Base-by-base conservation (phyloP, 64 coral and sea anemone genomes). In the Porites australiensis region DNA sequence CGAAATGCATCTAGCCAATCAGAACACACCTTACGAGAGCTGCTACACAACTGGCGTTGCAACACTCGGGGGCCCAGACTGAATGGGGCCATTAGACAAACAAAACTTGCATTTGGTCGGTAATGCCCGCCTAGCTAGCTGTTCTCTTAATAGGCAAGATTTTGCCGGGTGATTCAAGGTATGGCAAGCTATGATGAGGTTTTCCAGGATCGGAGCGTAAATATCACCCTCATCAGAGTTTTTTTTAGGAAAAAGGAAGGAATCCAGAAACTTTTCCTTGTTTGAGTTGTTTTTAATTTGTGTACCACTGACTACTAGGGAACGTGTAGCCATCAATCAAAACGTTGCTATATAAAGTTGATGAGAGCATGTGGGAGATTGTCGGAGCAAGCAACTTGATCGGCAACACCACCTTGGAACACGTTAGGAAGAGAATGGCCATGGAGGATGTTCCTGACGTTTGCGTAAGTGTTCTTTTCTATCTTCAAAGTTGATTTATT, bases 291-390 rank as follows among this genome's bases (percentile, higher is more conserved):
- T 67, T 37, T 37, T 37, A 37, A 37, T 37, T 1, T 67, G 64
- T 67, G 64, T 67, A 67, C 64, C 64, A 67, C 64, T 67, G 64
- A 67, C 2, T 67, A 67, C 64, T 4, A 67, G 64, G 64, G 64
- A 4, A 2, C 64, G 18, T 67, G 64, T 67, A 67, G 64, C 64
- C 64, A 67, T 67, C 64, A 67, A 67, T 67, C 64, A 67, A 67
- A 67, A 67, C 64, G 18, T 67, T 67, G 12, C 64, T 67, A 67
- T 67, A 67, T 3, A 67, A 67, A 67, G 64, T 67, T 67, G 64
- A 67, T 67, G 64, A 67, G 64, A 67, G 64, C 64, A 67, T 67
- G 64, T 67, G 64, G 64, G 64, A 67, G 64, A 67, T 67, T 67
- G 18, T 67, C 18, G 13, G 64, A 67, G 64, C 64, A 67, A 67